These are phyloP conservation scores for Diprion similis DNA, from an alignment of 1,140 invertebrate species.

Conservation along the genomic window DNA sequence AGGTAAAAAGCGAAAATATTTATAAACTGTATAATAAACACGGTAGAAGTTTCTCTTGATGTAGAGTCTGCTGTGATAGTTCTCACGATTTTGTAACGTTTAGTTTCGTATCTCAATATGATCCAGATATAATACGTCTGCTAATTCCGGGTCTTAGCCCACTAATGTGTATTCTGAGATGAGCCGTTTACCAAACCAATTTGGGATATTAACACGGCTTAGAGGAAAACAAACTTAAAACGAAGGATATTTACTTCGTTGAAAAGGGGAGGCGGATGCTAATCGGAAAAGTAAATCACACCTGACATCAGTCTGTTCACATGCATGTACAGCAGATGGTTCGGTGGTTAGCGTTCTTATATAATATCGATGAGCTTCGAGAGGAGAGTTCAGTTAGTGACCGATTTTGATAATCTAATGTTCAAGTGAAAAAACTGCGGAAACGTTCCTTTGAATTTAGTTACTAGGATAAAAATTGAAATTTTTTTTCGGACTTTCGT, in stretches of 20 bases:
- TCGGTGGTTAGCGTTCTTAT: background rate
- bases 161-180: too few relatives aligned
- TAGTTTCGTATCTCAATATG: too few relatives aligned
- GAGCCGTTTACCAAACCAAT: background rate
- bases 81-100: too few relatives aligned
- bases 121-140: too few relatives aligned
- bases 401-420: background rate
- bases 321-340: background rate
- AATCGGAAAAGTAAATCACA: background rate
- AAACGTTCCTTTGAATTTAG: background rate
- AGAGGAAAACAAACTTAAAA: background rate
- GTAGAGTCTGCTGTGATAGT: too few relatives aligned
- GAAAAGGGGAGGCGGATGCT: background rate
- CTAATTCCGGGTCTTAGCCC: too few relatives aligned
- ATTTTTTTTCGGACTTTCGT: background rate
- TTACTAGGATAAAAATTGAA: background rate
- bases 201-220: background rate
- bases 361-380: background rate
- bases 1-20: too few relatives aligned
- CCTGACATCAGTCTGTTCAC: background rate
- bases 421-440: background rate
- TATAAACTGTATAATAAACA: too few relatives aligned
- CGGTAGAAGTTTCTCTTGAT: too few relatives aligned
- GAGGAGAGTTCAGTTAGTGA: background rate
- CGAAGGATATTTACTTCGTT: background rate